phyloP scores from a whole-genome alignment of 2,888 invertebrate genomes.

The Deilephila elpenor region DNA sequence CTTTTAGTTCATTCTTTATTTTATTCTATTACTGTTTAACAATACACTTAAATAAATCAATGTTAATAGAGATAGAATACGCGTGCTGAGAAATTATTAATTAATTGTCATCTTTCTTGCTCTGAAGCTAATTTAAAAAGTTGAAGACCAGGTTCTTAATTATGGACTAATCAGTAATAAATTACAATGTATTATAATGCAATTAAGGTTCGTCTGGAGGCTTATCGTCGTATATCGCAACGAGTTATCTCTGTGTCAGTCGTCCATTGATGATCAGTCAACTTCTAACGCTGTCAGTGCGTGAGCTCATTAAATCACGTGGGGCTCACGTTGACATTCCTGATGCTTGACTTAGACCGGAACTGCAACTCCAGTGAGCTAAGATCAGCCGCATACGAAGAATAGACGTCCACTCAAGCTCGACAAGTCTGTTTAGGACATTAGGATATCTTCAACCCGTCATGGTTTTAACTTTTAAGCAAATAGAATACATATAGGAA shows the following conservation, averaged over 20 bases:
- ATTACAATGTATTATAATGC: background rate
- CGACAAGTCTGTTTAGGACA: too few relatives aligned
- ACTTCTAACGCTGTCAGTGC: background rate
- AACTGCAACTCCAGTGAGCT: too few relatives aligned
- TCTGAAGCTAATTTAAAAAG: background rate
- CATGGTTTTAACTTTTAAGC: too few relatives aligned
- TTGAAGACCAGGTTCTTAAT: background rate
- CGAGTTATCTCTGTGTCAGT: background rate
- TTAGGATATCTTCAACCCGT: too few relatives aligned
- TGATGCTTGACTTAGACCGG: background rate
- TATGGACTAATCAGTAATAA: background rate
- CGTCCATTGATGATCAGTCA: constrained; percentile 9
- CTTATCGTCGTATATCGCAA: background rate
- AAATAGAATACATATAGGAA: too few relatives aligned
- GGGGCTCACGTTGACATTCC: constrained; percentile 10
- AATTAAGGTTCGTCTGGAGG: background rate
- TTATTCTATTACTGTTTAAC: background rate
- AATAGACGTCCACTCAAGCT: too few relatives aligned
- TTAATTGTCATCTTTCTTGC: background rate
- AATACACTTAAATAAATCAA: too few relatives aligned
- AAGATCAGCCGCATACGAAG: too few relatives aligned
- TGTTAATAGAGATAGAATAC: too few relatives aligned
- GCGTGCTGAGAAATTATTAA: too few relatives aligned
- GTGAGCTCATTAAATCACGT: constrained; percentile 1
- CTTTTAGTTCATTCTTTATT: background rate